phyloP scores from a whole-genome alignment of 1,140 invertebrate genomes.

The Agrilus planipennis region DNA sequence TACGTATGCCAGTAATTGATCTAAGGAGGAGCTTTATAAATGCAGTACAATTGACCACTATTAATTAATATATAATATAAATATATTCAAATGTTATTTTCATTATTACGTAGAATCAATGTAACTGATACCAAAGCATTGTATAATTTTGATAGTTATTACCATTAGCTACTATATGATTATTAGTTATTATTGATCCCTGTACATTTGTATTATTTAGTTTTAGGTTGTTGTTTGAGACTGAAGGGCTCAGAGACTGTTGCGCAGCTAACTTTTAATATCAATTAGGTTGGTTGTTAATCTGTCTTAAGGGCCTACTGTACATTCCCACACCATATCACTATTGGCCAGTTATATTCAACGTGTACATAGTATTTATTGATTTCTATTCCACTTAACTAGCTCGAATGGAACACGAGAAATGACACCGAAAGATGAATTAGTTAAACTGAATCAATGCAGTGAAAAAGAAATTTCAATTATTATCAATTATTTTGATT shows the following conservation, averaged over 20 bases:
- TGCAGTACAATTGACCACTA: constrained; percentile 1
- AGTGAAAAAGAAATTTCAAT: no score
- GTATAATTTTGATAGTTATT: constrained; percentile 28
- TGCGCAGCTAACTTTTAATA: no score
- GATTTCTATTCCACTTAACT: constrained; percentile 10
- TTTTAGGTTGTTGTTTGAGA: constrained; percentile 30
- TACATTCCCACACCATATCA: constrained; percentile 35
- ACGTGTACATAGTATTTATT: constrained; percentile 28
- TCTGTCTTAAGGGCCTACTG: constrained; percentile 21
- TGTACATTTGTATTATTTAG: constrained; percentile 31
- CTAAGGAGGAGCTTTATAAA: no score
- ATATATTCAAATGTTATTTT: no score
- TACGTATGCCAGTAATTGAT: no score
- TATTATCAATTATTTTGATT: no score
- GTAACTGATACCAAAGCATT: constrained; percentile 38
- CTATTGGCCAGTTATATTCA: constrained; percentile 29
- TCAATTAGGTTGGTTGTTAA: no score
- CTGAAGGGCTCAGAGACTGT: constrained; percentile 21
- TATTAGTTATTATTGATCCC: constrained; percentile 17
- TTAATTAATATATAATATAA: constrained; percentile 6
- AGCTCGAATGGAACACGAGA: no score
- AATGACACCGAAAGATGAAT: no score
- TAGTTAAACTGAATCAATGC: no score
- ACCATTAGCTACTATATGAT: no score
- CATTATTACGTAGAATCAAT: no score